These are phyloP conservation scores for Macrotis lagotis DNA, from an alignment of 2,113 vertebrate species.

Conservation along the genomic window DNA sequence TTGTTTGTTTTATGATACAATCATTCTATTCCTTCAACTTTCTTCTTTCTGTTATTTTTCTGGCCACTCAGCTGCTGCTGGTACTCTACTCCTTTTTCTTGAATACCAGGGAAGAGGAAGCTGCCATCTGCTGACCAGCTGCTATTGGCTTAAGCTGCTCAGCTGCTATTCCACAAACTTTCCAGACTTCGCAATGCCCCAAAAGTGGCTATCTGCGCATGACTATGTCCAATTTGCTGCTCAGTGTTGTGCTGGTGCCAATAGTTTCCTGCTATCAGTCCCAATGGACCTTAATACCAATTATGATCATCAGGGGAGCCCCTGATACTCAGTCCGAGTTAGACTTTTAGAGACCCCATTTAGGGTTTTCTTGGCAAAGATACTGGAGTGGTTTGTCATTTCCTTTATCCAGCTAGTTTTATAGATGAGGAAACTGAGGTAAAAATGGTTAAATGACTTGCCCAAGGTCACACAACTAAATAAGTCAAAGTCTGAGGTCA, in stretches of 20 bases:
- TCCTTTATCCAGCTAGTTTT: not conserved
- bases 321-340: not conserved
- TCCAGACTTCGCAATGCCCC: not conserved
- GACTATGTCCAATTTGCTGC: not conserved
- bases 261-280: not conserved
- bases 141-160: not conserved
- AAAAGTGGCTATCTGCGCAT: not conserved
- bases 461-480: not conserved
- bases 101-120: not conserved
- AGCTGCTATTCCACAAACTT: not conserved
- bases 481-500: not conserved
- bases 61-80: conserved; percentile 18
- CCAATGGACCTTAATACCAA: not conserved
- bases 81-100: not conserved
- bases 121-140: not conserved
- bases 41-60: conserved; percentile 32
- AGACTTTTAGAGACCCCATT: not conserved
- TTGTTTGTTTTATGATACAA: conserved; percentile 52
- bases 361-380: not conserved
- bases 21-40: conserved; percentile 11
- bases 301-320: not conserved
- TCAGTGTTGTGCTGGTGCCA: not conserved
- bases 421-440: not conserved
- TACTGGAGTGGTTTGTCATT: not conserved
- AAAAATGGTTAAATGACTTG: not conserved